Percentiles rank a stretch among this genome's conserved stretches.
These are phyloP conservation scores for Pherbina coryleti DNA, from an alignment of 2,888 invertebrate species.

Conservation along the genomic window DNA sequence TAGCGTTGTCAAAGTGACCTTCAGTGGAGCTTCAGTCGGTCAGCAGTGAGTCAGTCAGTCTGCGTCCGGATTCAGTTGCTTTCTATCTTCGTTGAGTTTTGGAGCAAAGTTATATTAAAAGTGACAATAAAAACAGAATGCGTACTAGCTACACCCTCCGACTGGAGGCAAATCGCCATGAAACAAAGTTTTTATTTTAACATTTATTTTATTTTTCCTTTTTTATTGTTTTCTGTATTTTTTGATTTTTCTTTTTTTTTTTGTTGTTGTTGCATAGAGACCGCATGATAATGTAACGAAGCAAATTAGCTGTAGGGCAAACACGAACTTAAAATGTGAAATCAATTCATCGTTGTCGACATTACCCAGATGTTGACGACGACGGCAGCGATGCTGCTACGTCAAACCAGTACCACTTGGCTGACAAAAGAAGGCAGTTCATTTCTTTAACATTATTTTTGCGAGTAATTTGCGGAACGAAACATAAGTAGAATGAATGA, in stretches of 20 bases:
- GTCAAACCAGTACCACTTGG: background rate
- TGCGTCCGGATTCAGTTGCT: no score
- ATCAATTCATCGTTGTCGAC: constrained; percentile 6
- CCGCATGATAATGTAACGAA: constrained; percentile 10
- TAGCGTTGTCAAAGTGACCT: no score
- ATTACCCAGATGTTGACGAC: background rate
- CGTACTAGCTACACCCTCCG: background rate
- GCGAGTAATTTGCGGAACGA: constrained; percentile 7
- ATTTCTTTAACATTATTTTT: constrained; percentile 6
- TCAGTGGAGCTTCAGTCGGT: no score
- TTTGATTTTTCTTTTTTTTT: background rate
- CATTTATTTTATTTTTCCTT: background rate
- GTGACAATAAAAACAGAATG: no score
- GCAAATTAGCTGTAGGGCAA: constrained; percentile 9
- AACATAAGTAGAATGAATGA: background rate
- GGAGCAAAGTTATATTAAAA: no score
- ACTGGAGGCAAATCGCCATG: background rate
- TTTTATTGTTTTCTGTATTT: no score
- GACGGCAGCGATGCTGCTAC: background rate
- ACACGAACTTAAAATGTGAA: constrained; percentile 9
- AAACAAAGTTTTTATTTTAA: background rate
- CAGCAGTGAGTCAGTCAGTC: no score
- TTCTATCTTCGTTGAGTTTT: no score
- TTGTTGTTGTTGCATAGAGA: background rate
- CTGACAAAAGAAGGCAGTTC: background rate